These are phyloP conservation scores for Megalonaias nervosa DNA, from an alignment of 1,140 invertebrate species.

Conservation along the genomic window DNA sequence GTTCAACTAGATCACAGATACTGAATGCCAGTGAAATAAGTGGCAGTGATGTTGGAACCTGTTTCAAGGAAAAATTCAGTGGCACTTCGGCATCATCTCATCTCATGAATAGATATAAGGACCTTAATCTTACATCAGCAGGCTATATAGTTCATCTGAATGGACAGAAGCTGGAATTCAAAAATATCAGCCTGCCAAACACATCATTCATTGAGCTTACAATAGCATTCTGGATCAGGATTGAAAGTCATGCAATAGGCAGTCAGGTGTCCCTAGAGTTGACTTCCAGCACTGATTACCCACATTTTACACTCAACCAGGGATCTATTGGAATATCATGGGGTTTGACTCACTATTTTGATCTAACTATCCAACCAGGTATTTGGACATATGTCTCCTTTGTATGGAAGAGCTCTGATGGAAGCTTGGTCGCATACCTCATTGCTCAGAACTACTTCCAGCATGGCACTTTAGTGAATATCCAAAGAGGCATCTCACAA, in stretches of 20 bases:
- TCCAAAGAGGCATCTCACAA: not conserved
- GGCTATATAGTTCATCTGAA: constrained; percentile 12
- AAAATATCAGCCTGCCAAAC: constrained; percentile 14
- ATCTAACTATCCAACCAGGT: not conserved
- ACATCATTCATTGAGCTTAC: constrained; percentile 4
- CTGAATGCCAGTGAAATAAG: constrained; percentile 8
- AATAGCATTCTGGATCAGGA: constrained; percentile 16
- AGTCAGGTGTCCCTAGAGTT: constrained; percentile 3
- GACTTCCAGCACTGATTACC: not conserved
- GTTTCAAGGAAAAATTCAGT: constrained; percentile 5
- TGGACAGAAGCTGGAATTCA: constrained; percentile 4
- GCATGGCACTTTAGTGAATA: constrained; percentile 6
- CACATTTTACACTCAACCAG: constrained; percentile 10
- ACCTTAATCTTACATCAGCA: constrained; percentile 10
- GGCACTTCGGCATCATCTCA: constrained; percentile 1
- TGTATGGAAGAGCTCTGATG: constrained; percentile 16
- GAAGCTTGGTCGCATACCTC: constrained; percentile 8
- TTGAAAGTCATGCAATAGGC: constrained; percentile 6
- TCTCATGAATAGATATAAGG: constrained; percentile 10
- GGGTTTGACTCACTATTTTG: constrained; percentile 13
- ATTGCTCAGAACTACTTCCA: constrained; percentile 13
- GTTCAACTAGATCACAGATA: not conserved
- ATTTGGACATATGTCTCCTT: constrained; percentile 27
- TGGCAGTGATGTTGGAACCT: constrained; percentile 3
- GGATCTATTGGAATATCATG: constrained; percentile 13